Conservation (phyloP, 2,113 vertebrate genomes). For the Upupa epops region DNA sequence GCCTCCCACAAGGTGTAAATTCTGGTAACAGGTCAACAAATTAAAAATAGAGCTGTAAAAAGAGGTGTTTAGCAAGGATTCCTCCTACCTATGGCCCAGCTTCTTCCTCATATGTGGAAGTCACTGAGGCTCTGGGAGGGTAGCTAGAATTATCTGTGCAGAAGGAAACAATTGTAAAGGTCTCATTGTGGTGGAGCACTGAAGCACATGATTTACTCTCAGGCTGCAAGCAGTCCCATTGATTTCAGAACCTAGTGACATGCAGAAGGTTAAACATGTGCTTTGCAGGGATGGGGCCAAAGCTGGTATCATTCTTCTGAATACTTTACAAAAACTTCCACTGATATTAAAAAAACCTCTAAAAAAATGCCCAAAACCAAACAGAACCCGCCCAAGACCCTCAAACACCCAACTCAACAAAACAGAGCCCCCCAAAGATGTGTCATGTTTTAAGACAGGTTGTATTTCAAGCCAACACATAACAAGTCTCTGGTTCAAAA, state of each 20-base stretch:
- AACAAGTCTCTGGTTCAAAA: constrained; percentile 15
- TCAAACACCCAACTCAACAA: not conserved
- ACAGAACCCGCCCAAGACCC: no score
- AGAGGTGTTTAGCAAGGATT: constrained; percentile 7
- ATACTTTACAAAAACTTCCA: not conserved
- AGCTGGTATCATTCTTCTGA: not conserved
- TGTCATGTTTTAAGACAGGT: not conserved
- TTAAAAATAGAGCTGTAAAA: not conserved
- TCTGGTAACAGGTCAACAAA: not conserved
- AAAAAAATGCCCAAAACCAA: no score
- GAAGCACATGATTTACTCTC: constrained; percentile 62
- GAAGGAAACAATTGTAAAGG: constrained; percentile 55
- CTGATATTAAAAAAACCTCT: not conserved
- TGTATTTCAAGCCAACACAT: not conserved
- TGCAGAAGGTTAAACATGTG: constrained; percentile 62
- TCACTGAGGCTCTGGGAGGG: not conserved
- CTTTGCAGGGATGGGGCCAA: constrained; percentile 33
- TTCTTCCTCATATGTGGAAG: constrained; percentile 17
- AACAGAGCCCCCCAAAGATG: not conserved
- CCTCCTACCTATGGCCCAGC: not conserved
- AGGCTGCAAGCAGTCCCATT: constrained; percentile 41
- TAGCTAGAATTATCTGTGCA: constrained; percentile 52
- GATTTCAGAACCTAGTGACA: constrained; percentile 57
- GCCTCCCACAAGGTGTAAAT: not conserved
- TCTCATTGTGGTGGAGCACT: constrained; percentile 42